Evolutionary conservation across 23 tunicate genomes (phyloP), one percentile per base, ranked within the genome.

Genomic region (Styela plicata): DNA sequence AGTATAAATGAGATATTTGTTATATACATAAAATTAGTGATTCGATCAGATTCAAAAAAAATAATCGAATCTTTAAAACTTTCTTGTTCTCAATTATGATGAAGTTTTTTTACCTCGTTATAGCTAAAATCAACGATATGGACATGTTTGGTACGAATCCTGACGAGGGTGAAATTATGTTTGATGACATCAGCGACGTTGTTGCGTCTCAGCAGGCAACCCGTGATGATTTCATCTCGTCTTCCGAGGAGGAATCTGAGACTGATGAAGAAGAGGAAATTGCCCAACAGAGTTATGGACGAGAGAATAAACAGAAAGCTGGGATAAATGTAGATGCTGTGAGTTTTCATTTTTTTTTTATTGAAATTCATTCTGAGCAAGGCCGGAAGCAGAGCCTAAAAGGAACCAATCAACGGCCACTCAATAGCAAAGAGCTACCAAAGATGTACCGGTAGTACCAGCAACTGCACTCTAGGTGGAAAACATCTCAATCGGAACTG

Each of bases 81-180:
- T 44, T 44, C 13, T 44, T 44, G 57, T 44, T 44, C 7, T 5
- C 57, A 44, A 7, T 44, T 13, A 44, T 44, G 7, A 44, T 44
- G 57, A 44, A 44, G 13, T 5, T 13, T 5, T 5, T 44, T n/a
- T n/a, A n/a, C n/a, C 29, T 29, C 37, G 26, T 71, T 52, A 1
- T 76, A 92, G 97, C 97, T 68, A 92, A 92, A 64, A 92, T 92
- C 83, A 92, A 92, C 80, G 91, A 92, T 73, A 66, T 34, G 2
- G 70, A 75, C 36, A 52, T 76, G 21, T 79, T 77, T 31, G 89
- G 84, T 21, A 77, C 84, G 53, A 85, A 87, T 53, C 86, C 83
- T 74, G 97, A 92, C 23, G 74, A 87, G 57, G 88, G 80, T 82
- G 88, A 86, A 27, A 86, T 86, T 61, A 84, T 75, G 83, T 92